phyloP scores from a whole-genome alignment of 2,888 invertebrate genomes.

The Drosophila histrio region DNA sequence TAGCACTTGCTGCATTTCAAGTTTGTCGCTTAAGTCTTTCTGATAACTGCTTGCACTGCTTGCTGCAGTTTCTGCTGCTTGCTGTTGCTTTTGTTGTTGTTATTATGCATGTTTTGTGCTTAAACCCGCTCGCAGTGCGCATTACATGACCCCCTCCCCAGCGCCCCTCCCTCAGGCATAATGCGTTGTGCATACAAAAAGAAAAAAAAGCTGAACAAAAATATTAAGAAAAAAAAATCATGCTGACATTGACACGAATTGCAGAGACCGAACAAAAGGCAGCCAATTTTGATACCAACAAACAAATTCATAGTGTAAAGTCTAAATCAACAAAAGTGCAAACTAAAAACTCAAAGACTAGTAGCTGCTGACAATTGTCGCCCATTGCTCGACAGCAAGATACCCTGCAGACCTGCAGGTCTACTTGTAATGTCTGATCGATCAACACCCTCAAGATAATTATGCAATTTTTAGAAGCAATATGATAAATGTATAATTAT shows the following conservation, averaged over 20 bases:
- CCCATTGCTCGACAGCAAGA: neutral
- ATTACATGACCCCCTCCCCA: constrained; percentile 17
- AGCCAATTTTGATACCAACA: constrained; percentile 38
- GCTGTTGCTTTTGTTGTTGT: constrained; percentile 24
- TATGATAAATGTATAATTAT: neutral
- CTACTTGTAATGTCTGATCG: too few species aligned
- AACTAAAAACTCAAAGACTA: constrained; percentile 41
- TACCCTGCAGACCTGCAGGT: constrained; percentile 35
- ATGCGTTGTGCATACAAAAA: constrained; percentile 26
- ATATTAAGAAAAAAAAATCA: constrained; percentile 58
- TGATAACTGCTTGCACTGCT: constrained; percentile 42
- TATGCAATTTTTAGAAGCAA: neutral
- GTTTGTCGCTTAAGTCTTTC: constrained; percentile 68
- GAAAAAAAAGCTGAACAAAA: constrained; percentile 27
- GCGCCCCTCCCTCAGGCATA: neutral
- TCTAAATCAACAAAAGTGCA: constrained; percentile 60
- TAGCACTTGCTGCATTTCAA: constrained; percentile 34
- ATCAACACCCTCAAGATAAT: too few species aligned
- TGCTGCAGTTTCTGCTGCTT: constrained; percentile 20
- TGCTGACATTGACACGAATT: constrained; percentile 78
- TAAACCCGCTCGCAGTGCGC: constrained; percentile 54
- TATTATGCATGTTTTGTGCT: constrained; percentile 54
- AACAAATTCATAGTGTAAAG: constrained; percentile 45
- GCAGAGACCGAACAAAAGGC: constrained; percentile 51
- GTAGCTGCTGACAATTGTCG: constrained; percentile 13